Evolutionary conservation across 2,113 vertebrate genomes (phyloP).

Genomic region (Lutjanus erythropterus): DNA sequence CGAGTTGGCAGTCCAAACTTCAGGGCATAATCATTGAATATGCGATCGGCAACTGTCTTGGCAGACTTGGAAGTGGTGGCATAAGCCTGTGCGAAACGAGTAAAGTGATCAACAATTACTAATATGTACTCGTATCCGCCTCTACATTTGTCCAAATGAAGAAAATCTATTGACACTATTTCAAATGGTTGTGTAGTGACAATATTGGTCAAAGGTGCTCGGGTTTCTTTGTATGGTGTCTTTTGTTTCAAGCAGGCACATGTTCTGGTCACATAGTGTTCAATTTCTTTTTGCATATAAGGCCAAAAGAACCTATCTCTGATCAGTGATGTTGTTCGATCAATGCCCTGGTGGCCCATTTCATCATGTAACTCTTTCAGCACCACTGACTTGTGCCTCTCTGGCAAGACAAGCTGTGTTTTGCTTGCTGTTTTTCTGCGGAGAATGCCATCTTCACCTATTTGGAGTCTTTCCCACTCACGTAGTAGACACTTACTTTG

Average conservation of each 20-base stretch:
- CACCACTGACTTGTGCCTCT: neutral
- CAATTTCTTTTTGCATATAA: neutral
- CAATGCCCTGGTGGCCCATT: neutral
- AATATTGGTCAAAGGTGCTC: neutral
- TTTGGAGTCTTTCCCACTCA: too few species aligned
- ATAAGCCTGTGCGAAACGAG: too few species aligned
- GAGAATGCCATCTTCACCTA: too few species aligned
- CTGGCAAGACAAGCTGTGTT: too few species aligned
- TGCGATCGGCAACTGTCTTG: too few species aligned
- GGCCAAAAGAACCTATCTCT: neutral
- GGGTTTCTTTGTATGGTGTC: neutral
- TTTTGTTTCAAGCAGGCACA: constrained; percentile 30
- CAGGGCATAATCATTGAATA: too few species aligned
- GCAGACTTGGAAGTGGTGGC: too few species aligned
- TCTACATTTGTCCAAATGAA: constrained; percentile 5
- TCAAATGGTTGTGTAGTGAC: neutral
- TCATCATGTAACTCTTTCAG: neutral
- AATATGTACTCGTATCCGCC: constrained; percentile 9
- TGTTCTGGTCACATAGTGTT: too few species aligned
- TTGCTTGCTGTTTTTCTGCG: too few species aligned
- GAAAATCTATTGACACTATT: constrained; percentile 13
- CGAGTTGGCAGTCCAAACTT: too few species aligned
- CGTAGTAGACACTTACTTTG: too few species aligned
- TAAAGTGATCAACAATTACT: too few species aligned
- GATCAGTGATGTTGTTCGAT: neutral